Base-by-base conservation (phyloP, 2,113 vertebrate species). In the Motacilla alba region DNA sequence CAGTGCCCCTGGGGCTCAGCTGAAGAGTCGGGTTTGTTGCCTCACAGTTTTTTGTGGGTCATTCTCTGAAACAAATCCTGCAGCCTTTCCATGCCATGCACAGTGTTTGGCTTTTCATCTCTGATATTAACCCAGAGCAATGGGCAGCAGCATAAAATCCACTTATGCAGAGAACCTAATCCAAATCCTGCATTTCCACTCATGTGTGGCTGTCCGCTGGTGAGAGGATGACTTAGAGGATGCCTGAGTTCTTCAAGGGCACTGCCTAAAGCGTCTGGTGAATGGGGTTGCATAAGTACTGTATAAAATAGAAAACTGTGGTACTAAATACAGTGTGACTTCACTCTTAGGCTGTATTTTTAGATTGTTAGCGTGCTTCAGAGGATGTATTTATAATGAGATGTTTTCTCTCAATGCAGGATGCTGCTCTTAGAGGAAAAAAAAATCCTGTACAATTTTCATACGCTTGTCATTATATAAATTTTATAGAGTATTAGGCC, bases 321-420 rank as follows among this genome's bases (percentile, higher is more conserved):
- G 60, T 74, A 37, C 77, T 82, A 70, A 67, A 63, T 75, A 79
- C 62, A 87, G 44, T 10, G 62, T 72, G 67, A 79, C 79, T 95
- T 94, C 89, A 79, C 33, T 79, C 70, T 50, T 63, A 33, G 35
- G 31, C 66, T 68, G 13, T 94, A 95, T 95, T 93, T 96, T 96
- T 94, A 60, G 94, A 78, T 60, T 33, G 30, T 80, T 92, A 79
- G 75, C 93, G 70, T 76, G 75, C 86, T 92, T 93, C 44, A 52
- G 78, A 87, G 70, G 66, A 88, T 92, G 58, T 50, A 44, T 72
- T 76, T 83, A 53, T 56, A 50, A 72, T 41, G 33, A 60, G 37
- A 56, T 85, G 10, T 83, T 86, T 95, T 79, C 58, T 93, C 10
- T 88, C 67, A 80, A n/a, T 39, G 64, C n/a, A 87, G 69, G 39